Percentiles rank a stretch among this genome's conserved stretches.
These are phyloP conservation scores for Pollenia amentaria DNA, from an alignment of 2,888 invertebrate genomes.

Conservation along the genomic window DNA sequence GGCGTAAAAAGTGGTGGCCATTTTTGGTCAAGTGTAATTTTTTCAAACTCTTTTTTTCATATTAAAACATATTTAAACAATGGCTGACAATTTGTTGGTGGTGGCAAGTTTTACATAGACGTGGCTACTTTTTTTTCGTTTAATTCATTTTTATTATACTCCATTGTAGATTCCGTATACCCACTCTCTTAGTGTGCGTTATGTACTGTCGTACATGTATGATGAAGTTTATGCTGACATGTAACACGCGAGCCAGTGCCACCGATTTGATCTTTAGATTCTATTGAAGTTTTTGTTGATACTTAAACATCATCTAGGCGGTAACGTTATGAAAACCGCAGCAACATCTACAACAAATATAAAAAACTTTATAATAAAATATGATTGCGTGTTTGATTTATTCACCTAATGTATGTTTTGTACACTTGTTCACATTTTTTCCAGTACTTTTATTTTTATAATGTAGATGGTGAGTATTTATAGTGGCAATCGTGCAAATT, in stretches of 20 bases:
- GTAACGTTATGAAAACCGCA: slow-evolving; percentile 64
- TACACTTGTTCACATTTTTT: slow-evolving; percentile 47
- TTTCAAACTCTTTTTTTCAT: slow-evolving; percentile 22
- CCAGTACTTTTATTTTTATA: slow-evolving; percentile 6
- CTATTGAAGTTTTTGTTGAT: slow-evolving; percentile 71
- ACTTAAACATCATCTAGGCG: slow-evolving; percentile 70
- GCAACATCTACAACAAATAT: slow-evolving; percentile 45
- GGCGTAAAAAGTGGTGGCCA: slow-evolving; percentile 51
- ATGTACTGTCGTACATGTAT: slow-evolving; percentile 16
- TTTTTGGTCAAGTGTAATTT: slow-evolving; percentile 67
- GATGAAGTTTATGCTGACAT: slow-evolving; percentile 79
- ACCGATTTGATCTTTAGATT: slow-evolving; percentile 68
- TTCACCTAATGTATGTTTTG: slow-evolving; percentile 40
- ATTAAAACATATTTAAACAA: slow-evolving; percentile 42
- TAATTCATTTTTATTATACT: slow-evolving; percentile 25
- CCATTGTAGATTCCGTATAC: too few species aligned
- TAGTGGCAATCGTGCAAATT: slow-evolving; percentile 66
- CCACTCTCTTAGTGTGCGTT: background rate
- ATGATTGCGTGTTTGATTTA: slow-evolving; percentile 66
- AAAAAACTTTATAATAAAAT: slow-evolving; percentile 52
- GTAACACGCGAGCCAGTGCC: slow-evolving; percentile 80
- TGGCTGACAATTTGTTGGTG: slow-evolving; percentile 62
- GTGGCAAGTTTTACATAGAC: slow-evolving; percentile 13
- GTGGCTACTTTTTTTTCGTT: background rate
- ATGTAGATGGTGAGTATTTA: slow-evolving; percentile 54